These are phyloP conservation scores for Octodon degus DNA, from an alignment of 2,113 vertebrate genomes.

Conservation along the genomic window DNA sequence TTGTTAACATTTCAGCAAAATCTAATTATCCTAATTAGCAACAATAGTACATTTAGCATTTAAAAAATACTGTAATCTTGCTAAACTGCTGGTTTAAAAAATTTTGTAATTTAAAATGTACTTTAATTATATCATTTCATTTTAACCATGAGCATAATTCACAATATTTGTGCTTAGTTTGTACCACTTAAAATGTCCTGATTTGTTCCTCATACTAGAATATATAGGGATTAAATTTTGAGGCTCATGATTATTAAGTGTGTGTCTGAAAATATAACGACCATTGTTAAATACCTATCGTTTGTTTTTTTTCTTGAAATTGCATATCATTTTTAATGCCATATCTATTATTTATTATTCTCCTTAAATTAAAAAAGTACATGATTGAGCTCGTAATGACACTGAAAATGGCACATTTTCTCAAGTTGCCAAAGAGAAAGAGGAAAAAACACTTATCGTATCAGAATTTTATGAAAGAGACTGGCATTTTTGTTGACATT, in stretches of 20 bases:
- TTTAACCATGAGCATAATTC: neutral
- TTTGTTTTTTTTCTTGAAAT: too few relatives aligned
- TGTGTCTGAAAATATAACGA: neutral
- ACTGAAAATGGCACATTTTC: neutral
- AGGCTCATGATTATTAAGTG: neutral
- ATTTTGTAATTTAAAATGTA: neutral
- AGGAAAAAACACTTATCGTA: conserved; percentile 41
- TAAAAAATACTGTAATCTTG: neutral
- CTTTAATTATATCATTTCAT: neutral
- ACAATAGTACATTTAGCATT: neutral
- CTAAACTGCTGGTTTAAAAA: neutral
- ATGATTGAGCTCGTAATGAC: neutral
- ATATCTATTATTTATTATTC: too few relatives aligned
- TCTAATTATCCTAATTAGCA: neutral
- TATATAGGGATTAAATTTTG: neutral
- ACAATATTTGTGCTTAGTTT: neutral
- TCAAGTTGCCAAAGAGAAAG: conserved; percentile 18
- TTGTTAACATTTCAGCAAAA: neutral
- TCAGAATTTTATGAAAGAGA: conserved; percentile 64
- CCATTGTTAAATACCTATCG: too few relatives aligned
- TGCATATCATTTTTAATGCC: too few relatives aligned
- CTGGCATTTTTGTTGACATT: conserved; percentile 62
- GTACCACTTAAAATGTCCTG: neutral
- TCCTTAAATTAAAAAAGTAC: neutral
- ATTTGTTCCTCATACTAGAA: neutral